Percentiles rank a stretch among this genome's conserved stretches.
Conservation (phyloP, 2,797 vertebrate genomes). For the Enteromius afrohamiltoni region DNA sequence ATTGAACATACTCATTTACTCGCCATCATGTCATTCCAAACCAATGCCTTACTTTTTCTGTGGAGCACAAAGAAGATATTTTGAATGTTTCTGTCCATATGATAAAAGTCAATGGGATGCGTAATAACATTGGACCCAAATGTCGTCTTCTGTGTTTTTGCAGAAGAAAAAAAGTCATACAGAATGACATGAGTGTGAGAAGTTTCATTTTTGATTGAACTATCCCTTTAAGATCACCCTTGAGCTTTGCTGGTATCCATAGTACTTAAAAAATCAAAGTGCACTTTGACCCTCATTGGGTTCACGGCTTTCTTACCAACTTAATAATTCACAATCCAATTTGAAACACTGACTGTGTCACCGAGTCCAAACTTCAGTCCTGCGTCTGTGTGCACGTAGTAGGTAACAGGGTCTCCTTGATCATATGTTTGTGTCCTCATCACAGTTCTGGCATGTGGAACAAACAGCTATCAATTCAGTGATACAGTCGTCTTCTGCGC, state of each 20-base stretch:
- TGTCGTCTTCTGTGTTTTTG: not conserved
- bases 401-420: not conserved
- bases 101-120: not conserved
- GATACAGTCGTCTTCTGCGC: not conserved
- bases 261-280: conserved; percentile 43
- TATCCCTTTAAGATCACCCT: not conserved
- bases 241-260: conserved; percentile 29
- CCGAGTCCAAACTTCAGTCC: conserved; percentile 22
- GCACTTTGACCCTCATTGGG: conserved; percentile 42
- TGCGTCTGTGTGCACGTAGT: not conserved
- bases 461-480: not conserved
- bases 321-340: not conserved
- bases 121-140: not conserved
- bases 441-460: not conserved
- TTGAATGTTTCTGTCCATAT: not conserved
- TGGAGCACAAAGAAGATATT: not conserved
- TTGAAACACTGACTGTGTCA: not conserved
- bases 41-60: not conserved
- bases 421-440: conserved; percentile 2
- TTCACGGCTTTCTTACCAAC: not conserved
- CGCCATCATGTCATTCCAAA: not conserved
- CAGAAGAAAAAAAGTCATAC: not conserved
- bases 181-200: not conserved
- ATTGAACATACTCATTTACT: not conserved
- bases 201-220: not conserved